Base-by-base conservation (phyloP, 2,888 invertebrate species). In the Altica lythri region DNA sequence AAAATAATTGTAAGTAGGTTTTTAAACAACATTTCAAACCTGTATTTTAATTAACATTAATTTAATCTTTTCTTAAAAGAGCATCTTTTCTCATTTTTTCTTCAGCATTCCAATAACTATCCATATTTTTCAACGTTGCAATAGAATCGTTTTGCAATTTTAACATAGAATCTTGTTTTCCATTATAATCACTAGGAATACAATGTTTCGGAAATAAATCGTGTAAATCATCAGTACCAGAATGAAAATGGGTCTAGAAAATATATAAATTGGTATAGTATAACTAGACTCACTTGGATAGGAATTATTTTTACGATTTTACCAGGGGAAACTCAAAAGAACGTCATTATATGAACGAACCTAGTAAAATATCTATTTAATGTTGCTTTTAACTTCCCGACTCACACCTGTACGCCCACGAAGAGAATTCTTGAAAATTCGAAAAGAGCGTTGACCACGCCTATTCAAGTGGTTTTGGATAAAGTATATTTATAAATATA, bases 41-140 rank as follows among this genome's bases (percentile, higher is more conserved):
- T n/a, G n/a, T n/a, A n/a, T n/a, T n/a, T n/a, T n/a, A n/a, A n/a
- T n/a, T n/a, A n/a, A n/a, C n/a, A n/a, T n/a, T n/a, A n/a, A n/a
- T n/a, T n/a, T n/a, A n/a, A n/a, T n/a, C n/a, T n/a, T n/a, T n/a
- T n/a, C n/a, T n/a, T n/a, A n/a, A n/a, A n/a, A n/a, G n/a, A n/a
- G n/a, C n/a, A n/a, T n/a, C n/a, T 38, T 48, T 40, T 6, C 38
- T 40, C 22, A 40, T 18, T 10, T 5, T 13, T 40, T 40, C 38
- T 10, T 40, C 38, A 5, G 17, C 19, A 10, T 12, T 12, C 38
- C 38, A 40, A 13, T 17, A 40, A 1, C 4, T 9, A 9, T 40
- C 3, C 38, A 40, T 40, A 8, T 22, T 22, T 9, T 5, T 40
- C 13, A 40, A 13, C 22, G 12, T 40, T 40, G 10, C 4, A 1